Evolutionary conservation across 2,797 vertebrate genomes (phyloP).

Genomic region (Trematomus bernacchii): DNA sequence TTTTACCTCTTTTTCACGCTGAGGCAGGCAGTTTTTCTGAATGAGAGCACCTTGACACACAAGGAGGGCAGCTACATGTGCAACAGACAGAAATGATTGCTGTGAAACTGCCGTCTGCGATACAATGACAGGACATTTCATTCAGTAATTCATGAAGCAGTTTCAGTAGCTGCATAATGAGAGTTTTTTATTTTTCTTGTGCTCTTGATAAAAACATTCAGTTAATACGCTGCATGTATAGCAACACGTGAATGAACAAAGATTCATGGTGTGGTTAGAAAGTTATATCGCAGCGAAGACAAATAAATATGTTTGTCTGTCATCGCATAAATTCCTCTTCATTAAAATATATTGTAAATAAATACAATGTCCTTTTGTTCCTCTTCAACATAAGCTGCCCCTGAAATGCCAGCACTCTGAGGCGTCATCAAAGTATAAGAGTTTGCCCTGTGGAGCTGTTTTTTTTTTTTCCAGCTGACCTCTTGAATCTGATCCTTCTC

Average conservation of each 20-base stretch:
- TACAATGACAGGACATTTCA: neutral
- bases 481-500: conserved; percentile 26
- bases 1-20: conserved; percentile 8
- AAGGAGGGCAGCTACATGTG: neutral
- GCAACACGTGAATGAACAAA: conserved; percentile 6
- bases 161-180: conserved; percentile 1
- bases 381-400: neutral
- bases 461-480: conserved; percentile 27
- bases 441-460: conserved; percentile 17
- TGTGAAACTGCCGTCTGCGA: neutral
- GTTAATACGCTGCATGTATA: conserved; percentile 8
- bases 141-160: conserved; percentile 1
- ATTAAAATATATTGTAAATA: neutral
- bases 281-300: conserved; percentile 2
- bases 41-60: conserved; percentile 21
- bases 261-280: neutral
- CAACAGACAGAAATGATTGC: conserved; percentile 8
- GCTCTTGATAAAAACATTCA: conserved; percentile 5
- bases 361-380: neutral
- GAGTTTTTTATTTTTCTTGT: neutral
- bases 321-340: neutral
- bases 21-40: conserved; percentile 47
- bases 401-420: conserved; percentile 32
- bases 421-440: conserved; percentile 21
- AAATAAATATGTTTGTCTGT: neutral